Evolutionary conservation across 92 coral and sea anemone species (phyloP), one percentile per base, ranked within the genome.

Genomic region (Heteractis magnifica): DNA sequence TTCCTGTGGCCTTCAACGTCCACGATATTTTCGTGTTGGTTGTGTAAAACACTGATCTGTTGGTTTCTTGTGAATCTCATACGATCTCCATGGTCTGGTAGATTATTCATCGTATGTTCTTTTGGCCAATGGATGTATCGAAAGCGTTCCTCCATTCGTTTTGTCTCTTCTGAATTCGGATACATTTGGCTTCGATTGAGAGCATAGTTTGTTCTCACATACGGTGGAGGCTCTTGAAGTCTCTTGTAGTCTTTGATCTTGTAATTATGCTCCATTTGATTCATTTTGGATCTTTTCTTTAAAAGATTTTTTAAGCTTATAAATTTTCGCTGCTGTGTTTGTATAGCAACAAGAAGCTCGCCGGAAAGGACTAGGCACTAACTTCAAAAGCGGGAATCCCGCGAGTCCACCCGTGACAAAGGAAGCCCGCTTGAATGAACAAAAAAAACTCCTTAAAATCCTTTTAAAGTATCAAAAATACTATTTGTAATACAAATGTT

Each of bases 211-310:
- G 98, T 90, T 74, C 89, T 88, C 5, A 90, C 92, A 75, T 91
- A 94, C 49, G 98, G 96, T 6, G 94, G 92, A 64, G 95, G 95
- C 64, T 82, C 94, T 75, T 92, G 89, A 26, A 84, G 77, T n/a
- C 94, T 92, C 56, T 95, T 91, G 80, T 92, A 95, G 92, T 94
- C 91, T 72, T 95, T 92, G 89, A 95, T 95, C 82, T 95, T 95
- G 83, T 84, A 90, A 80, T 94, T 95, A 78, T 95, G 98, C 79
- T 95, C 98, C 98, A 95, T 95, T 75, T 95, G 98, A 89, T 95
- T 94, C 98, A 95, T 95, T 70, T 5, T 82, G 89, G 82, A 21
- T 11, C 20, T 49, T 49, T 75, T 49, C 79, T 75, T 75, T 68
- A 6, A 10, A 4, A 12, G 15, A 49, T 41, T 10, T 52, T 81